These are phyloP conservation scores for Cygnus olor DNA, from an alignment of 2,797 vertebrate genomes.

Conservation along the genomic window DNA sequence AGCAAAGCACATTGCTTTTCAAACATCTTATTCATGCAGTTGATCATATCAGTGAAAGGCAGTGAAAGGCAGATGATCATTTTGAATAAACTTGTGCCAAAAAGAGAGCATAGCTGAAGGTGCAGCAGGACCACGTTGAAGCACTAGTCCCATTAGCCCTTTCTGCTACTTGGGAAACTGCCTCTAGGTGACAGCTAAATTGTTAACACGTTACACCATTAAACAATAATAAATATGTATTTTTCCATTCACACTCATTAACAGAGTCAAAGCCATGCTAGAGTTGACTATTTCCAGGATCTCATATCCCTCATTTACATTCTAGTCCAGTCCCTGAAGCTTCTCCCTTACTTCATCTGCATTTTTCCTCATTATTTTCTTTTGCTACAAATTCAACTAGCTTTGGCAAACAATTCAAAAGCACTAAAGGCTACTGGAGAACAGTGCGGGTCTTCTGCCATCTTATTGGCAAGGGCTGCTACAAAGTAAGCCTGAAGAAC, in stretches of 20 bases:
- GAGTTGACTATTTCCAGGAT: background rate
- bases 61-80: background rate
- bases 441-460: background rate
- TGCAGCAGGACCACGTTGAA: background rate
- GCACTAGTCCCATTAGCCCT: background rate
- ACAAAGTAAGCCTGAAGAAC: conserved; percentile 1
- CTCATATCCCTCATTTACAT: conserved; percentile 9
- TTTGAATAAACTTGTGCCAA: background rate
- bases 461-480: background rate
- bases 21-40: background rate
- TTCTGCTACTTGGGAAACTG: background rate
- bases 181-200: background rate
- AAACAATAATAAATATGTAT: conserved; percentile 15
- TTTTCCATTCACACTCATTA: background rate
- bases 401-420: conserved; percentile 38
- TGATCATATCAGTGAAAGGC: background rate
- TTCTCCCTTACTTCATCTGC: conserved; percentile 10
- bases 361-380: conserved; percentile 50
- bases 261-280: background rate
- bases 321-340: background rate
- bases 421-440: background rate
- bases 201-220: background rate
- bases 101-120: background rate
- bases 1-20: background rate
- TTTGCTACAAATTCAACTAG: conserved; percentile 16